phyloP scores from a whole-genome alignment of 2,113 vertebrate genomes.

The Chroicocephalus ridibundus region DNA sequence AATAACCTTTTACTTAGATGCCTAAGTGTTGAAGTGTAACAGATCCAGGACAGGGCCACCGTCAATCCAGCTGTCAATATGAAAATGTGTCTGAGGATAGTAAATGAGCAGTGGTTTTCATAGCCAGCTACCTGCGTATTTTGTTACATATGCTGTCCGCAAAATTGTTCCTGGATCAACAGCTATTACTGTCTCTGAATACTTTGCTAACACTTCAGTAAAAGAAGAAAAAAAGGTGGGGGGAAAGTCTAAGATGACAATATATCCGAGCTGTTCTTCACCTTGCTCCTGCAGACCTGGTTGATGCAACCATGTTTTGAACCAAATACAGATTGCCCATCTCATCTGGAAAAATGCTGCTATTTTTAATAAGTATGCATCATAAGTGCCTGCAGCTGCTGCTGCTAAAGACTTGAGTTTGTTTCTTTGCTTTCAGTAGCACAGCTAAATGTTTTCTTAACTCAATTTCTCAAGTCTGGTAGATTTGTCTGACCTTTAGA shows the following conservation, averaged over 20 bases:
- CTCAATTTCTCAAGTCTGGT: constrained; percentile 31
- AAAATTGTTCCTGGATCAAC: neutral
- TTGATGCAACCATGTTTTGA: neutral
- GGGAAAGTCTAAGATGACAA: neutral
- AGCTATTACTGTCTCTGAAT: neutral
- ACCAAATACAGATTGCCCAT: neutral
- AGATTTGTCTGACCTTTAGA: constrained; percentile 41
- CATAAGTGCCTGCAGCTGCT: neutral
- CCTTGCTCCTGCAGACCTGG: neutral
- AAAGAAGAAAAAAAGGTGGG: neutral
- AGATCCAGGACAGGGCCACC: neutral
- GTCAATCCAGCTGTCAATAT: neutral
- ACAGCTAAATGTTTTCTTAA: constrained; percentile 38
- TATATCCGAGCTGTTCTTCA: neutral
- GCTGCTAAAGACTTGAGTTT: constrained; percentile 8
- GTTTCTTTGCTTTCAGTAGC: constrained; percentile 31
- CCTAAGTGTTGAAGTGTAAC: neutral
- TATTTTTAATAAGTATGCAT: neutral
- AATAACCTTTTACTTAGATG: neutral
- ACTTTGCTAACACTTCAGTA: neutral
- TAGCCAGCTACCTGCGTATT: neutral
- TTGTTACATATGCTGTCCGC: neutral
- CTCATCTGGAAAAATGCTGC: neutral
- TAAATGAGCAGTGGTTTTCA: neutral
- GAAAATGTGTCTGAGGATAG: neutral